A percentile compares a stretch with the other conserved stretches of the same genome.
These are phyloP conservation scores for Nerophis ophidion DNA, from an alignment of 2,113 vertebrate genomes.

Conservation along the genomic window DNA sequence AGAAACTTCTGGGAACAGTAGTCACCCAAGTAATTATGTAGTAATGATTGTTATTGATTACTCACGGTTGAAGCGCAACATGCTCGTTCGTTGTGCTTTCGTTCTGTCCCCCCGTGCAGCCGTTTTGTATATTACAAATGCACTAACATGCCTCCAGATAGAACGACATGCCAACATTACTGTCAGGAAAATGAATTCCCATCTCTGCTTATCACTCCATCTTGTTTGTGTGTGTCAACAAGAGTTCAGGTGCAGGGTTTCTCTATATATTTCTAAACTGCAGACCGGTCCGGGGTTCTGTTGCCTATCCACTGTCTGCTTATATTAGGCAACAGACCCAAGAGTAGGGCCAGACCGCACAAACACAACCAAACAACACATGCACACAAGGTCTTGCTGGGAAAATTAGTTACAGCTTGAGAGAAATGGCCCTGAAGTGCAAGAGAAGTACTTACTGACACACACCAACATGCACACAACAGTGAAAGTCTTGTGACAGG, in stretches of 20 bases:
- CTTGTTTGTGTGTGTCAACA: conserved; percentile 8
- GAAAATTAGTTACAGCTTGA: conserved; percentile 43
- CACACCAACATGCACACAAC: conserved; percentile 20
- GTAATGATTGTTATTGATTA: conserved; percentile 10
- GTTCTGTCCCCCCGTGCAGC: neutral
- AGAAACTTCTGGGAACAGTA: conserved; percentile 4
- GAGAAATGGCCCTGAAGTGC: conserved; percentile 31
- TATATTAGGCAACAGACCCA: conserved; percentile 59
- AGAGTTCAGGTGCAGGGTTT: conserved; percentile 51
- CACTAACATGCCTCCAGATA: neutral
- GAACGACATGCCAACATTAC: neutral
- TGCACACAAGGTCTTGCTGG: conserved; percentile 13
- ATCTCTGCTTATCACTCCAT: neutral
- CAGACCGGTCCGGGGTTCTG: conserved; percentile 62
- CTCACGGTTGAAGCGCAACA: conserved; percentile 4
- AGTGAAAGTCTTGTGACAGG: conserved; percentile 61
- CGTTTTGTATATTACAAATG: neutral
- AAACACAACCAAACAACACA: conserved; percentile 12
- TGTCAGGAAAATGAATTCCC: neutral
- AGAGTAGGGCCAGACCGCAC: conserved; percentile 49
- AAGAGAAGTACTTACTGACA: conserved; percentile 17
- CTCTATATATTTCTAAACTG: conserved; percentile 55
- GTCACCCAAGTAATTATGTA: conserved; percentile 4
- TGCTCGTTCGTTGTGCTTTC: neutral
- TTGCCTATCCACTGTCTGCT: conserved; percentile 58